Percentiles rank a stretch among this genome's conserved stretches.
phyloP scores from a whole-genome alignment of 1,140 invertebrate species.

The Drosophila sp. region DNA sequence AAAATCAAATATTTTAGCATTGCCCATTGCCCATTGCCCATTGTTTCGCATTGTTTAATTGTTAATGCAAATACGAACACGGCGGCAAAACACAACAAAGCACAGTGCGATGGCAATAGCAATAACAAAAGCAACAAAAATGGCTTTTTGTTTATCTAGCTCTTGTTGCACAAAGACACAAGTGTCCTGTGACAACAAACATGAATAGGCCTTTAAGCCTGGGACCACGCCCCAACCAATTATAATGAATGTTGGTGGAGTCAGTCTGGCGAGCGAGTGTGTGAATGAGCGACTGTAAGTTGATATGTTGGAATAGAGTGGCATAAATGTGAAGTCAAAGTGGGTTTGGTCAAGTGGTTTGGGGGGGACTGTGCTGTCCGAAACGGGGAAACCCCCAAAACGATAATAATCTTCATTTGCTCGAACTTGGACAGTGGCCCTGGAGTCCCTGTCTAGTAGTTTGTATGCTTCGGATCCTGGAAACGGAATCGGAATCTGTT shows the following conservation, averaged over 20 bases:
- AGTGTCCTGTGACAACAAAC: conserved; percentile 36
- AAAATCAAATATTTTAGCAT: conserved; percentile 10
- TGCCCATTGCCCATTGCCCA: not conserved
- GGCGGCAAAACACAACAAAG: conserved; percentile 33
- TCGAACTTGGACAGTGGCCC: conserved; percentile 30
- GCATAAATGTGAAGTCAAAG: conserved; percentile 33
- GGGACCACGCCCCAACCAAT: conserved; percentile 45
- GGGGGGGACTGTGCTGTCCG: conserved; percentile 38
- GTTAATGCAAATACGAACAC: conserved; percentile 55
- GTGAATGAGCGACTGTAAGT: not conserved
- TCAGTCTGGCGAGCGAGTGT: not conserved
- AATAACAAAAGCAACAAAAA: conserved; percentile 19
- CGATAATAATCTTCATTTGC: conserved; percentile 73
- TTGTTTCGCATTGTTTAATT: conserved; percentile 41
- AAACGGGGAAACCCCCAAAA: conserved; percentile 46
- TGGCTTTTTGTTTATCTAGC: conserved; percentile 58
- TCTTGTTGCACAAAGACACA: conserved; percentile 37
- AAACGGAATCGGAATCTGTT: conserved; percentile 41
- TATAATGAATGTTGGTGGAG: conserved; percentile 43
- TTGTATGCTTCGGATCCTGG: not conserved
- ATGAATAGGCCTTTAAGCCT: conserved; percentile 65
- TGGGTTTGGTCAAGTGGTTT: conserved; percentile 33
- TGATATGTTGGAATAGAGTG: conserved; percentile 15
- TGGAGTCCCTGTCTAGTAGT: conserved; percentile 33
- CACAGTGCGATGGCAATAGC: conserved; percentile 23